Base-by-base conservation (phyloP, 2,113 vertebrate species). In the Microtus richardsoni region DNA sequence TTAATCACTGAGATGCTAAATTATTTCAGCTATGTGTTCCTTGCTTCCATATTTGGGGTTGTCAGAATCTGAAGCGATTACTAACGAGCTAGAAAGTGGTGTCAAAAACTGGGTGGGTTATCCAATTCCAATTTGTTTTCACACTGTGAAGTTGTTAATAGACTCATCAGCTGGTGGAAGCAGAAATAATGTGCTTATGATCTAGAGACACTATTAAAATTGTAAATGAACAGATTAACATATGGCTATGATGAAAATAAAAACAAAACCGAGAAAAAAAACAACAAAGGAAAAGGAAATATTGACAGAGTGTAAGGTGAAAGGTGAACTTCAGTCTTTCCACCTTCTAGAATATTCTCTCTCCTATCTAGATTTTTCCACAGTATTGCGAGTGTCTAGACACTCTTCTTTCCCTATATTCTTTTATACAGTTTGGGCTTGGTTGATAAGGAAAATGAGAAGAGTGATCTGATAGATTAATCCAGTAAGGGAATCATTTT, bases 141-240 rank as follows among this genome's bases (percentile, higher is more conserved):
- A 85, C 83, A 96, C 64, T 94, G 30, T 96, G 95, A 91, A 60
- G n/a, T 83, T 95, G 88, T 93, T 95, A 96, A 93, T 96, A 97
- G 89, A 94, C 82, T 95, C 97, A 94, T 94, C 96, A 95, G 89
- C 74, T 92, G 70, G 41, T 93, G 85, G 83, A 86, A 89, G 79
- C 95, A 96, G 96, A 96, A 96, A 95, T 95, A 95, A 96, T 89
- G 93, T 83, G 74, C 93, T 96, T 97, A 84, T 95, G 80, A 95
- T 86, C 82, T 96, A 94, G 88, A 93, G 39, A 97, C 28, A 22
- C 85, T 74, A 91, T 96, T 97, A 96, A 97, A 94, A 94, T 96
- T 91, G n/a, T 74, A 97, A 97, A 93, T 93, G 91, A 96, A 89
- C 22, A 89, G 41, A 80, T 95, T 96, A 77, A 73, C 96, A 89